These are phyloP conservation scores for Apis florea DNA, from an alignment of 1,140 invertebrate genomes.

Conservation along the genomic window DNA sequence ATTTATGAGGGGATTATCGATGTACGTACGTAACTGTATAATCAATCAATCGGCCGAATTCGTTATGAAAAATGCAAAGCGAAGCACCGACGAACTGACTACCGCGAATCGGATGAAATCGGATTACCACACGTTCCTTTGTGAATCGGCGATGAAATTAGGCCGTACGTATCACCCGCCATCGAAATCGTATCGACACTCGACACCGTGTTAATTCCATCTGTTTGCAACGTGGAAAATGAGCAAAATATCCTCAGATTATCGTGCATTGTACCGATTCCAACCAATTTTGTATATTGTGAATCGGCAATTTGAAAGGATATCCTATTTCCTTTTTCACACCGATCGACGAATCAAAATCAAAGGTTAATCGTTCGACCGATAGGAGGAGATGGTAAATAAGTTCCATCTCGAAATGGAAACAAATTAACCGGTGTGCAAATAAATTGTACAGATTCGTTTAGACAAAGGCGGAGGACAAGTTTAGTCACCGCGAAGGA, in stretches of 20 bases:
- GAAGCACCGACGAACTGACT: too few relatives aligned
- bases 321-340: background rate
- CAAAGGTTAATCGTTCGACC: background rate
- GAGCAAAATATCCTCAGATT: too few relatives aligned
- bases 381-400: too few relatives aligned
- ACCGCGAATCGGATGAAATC: background rate
- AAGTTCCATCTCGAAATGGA: background rate
- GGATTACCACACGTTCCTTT: slow-evolving; percentile 21
- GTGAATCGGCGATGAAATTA: slow-evolving; percentile 16
- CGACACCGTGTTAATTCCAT: too few relatives aligned
- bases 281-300: too few relatives aligned
- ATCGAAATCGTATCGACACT: background rate
- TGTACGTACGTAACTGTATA: background rate
- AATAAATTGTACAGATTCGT: background rate
- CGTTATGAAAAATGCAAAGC: slow-evolving; percentile 7
- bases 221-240: too few relatives aligned
- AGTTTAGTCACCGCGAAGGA: background rate
- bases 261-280: too few relatives aligned
- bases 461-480: background rate
- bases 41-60: background rate
- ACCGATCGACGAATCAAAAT: background rate
- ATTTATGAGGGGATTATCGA: slow-evolving; percentile 10
- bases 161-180: background rate
- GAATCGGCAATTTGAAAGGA: too few relatives aligned
- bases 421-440: slow-evolving; percentile 2